phyloP scores from a whole-genome alignment of 2,797 vertebrate genomes.

The Philypnodon macrostomus region DNA sequence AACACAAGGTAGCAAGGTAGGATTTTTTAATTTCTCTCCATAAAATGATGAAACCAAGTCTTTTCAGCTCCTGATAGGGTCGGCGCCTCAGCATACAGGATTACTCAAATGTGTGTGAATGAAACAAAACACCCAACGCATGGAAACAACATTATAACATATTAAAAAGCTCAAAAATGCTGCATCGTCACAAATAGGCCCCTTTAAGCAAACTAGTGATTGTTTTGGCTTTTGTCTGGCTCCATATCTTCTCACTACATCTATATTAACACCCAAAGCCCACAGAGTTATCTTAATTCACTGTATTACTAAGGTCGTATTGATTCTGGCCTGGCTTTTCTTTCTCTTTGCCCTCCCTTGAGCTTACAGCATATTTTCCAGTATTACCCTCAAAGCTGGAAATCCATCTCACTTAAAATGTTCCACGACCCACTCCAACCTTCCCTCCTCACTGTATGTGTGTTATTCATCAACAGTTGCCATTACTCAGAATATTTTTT shows the following conservation, averaged over 20 bases:
- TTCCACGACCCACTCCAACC: slow-evolving; percentile 9
- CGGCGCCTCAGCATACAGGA: no score
- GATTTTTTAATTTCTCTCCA: no score
- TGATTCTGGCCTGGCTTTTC: slow-evolving; percentile 47
- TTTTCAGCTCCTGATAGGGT: no score
- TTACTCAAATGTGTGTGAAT: no score
- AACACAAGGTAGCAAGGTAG: no score
- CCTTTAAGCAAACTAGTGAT: no score
- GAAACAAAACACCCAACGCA: no score
- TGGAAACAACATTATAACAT: no score
- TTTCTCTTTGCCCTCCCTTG: slow-evolving; percentile 14
- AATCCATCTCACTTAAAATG: slow-evolving; percentile 18
- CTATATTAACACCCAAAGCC: slow-evolving; percentile 23
- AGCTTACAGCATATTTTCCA: slow-evolving; percentile 55
- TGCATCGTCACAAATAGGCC: no score
- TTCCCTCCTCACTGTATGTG: neutral
- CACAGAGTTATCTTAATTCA: slow-evolving; percentile 36
- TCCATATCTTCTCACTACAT: slow-evolving; percentile 2
- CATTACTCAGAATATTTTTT: no score
- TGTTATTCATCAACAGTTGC: neutral
- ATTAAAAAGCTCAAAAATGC: no score
- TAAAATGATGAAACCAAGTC: no score
- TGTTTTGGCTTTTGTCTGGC: slow-evolving; percentile 9
- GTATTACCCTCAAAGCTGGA: slow-evolving; percentile 29
- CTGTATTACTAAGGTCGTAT: slow-evolving; percentile 40